Evolutionary conservation across 2,113 vertebrate species (phyloP), one percentile per base, ranked within the genome.

Genomic region (Chascanopsetta lugubris): DNA sequence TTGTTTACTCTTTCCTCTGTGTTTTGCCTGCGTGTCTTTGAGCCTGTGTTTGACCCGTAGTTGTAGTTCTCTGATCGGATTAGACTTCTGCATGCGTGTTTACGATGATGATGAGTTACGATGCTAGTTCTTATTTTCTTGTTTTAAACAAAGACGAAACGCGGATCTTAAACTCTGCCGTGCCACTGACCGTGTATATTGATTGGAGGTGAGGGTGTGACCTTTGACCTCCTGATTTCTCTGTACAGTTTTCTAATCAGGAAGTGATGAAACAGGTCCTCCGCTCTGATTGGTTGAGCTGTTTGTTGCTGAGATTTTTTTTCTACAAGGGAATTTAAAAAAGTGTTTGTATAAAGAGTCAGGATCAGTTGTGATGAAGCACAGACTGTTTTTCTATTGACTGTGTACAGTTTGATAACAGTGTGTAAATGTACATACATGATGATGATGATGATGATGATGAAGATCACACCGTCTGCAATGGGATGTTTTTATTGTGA

Each of bases 341-440:
- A 42, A 65, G 64, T 63, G 63, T 67, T 88, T 86, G 81, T 86
- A 73, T 71, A 79, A 81, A 69, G 9, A 49, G 40, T 75, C 48
- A 59, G 50, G 53, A 69, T 53, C 30, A 69, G 59, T 59, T 63
- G 40, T 40, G 50, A 57, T 40, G 46, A 69, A 65, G 69, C 59
- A 57, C 69, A 58, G 36, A 48, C 30, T 53, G 59, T 24, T 87
- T 90, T 91, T 89, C 66, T 89, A 87, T 78, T 66, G 76, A 82
- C 60, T 85, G 85, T 90, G 88, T 87, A 90, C 86, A 89, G 89
- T 91, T 91, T 92, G 85, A 73, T 91, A 89, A 85, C 79, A 62
- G 70, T 92, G 90, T 92, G 90, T 91, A 91, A 85, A 90, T 91
- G 83, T 92, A 92, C 90, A 92, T 92, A 85, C 34, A 43, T 43